These are phyloP conservation scores for Tortrix viridana DNA, from an alignment of 2,888 invertebrate genomes.

Conservation along the genomic window DNA sequence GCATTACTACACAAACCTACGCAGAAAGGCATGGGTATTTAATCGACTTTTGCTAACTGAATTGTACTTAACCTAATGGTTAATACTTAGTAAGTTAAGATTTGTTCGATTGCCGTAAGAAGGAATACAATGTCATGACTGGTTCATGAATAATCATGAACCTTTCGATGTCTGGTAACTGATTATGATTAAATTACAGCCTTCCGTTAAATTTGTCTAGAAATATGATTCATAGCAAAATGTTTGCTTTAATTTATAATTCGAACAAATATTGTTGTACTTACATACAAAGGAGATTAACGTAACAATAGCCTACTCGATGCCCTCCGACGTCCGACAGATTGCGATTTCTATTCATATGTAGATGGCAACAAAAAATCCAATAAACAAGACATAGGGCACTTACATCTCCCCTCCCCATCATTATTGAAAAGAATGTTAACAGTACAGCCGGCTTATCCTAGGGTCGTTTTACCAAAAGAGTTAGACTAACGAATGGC, in stretches of 20 bases:
- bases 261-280: slow-evolving; percentile 41
- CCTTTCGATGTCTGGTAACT: neutral
- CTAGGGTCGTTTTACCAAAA: slow-evolving; percentile 81
- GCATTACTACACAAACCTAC: too few relatives aligned
- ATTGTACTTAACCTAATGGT: too few relatives aligned
- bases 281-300: slow-evolving; percentile 49
- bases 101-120: too few relatives aligned
- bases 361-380: slow-evolving; percentile 84
- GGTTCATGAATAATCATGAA: too few relatives aligned
- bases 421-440: slow-evolving; percentile 84
- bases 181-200: neutral
- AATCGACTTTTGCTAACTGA: too few relatives aligned
- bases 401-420: slow-evolving; percentile 70
- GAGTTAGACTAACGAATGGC: slow-evolving; percentile 82
- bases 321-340: slow-evolving; percentile 68
- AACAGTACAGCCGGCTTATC: slow-evolving; percentile 79
- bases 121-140: too few relatives aligned
- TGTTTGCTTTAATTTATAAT: slow-evolving; percentile 29
- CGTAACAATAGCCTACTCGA: slow-evolving; percentile 63
- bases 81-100: too few relatives aligned
- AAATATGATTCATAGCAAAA: slow-evolving; percentile 3
- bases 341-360: slow-evolving; percentile 81
- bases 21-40: too few relatives aligned
- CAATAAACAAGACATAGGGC: slow-evolving; percentile 81
- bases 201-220: neutral